Evolutionary conservation across 2,888 invertebrate species (phyloP), one percentile per base, ranked within the genome.

Genomic region (Hydrotaea cyrtoneurina): DNA sequence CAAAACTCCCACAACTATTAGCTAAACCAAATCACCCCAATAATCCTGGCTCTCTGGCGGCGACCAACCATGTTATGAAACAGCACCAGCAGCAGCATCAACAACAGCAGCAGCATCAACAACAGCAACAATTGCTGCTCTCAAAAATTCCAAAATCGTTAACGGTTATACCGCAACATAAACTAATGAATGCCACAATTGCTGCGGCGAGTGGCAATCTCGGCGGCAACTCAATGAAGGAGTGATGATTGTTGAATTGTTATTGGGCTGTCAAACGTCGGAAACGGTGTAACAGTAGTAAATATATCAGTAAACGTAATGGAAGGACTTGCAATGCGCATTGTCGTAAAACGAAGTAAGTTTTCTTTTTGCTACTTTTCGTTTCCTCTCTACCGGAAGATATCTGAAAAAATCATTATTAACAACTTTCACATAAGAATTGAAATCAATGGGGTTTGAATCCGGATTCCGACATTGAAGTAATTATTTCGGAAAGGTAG

Each of bases 101-200:
- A 31, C 31, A n/a, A n/a, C 89, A 91, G 76, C 87, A 89, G 75
- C 90, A 90, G 66, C 82, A 74, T 57, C 86, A 78, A 26, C 72
- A 83, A 50, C 83, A 76, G 55, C 69, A 90, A 59, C 90, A 91
- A 77, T 89, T 89, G 43, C 89, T 90, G 86, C 89, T 96, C 93
- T 96, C 96, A 71, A 96, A 96, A 92, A 96, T 96, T 90, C 97
- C 97, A 36, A 96, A 95, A 91, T 96, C 96, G 1, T 91, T 97
- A 87, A 96, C 96, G 0, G 96, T 97, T 76, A 96, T 96, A 89
- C 96, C 96, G 13, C 96, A 96, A 82, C 91, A 92, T 69, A 91
- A 90, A 78, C 82, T 89, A 55, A 88, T 90, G 88, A 86, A 86
- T 77, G 73, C 80, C 26, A 71, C 73, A 4, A 23, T 69, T 0